These are phyloP conservation scores for Trogon melanurus DNA, from an alignment of 2,113 vertebrate genomes.

Conservation along the genomic window DNA sequence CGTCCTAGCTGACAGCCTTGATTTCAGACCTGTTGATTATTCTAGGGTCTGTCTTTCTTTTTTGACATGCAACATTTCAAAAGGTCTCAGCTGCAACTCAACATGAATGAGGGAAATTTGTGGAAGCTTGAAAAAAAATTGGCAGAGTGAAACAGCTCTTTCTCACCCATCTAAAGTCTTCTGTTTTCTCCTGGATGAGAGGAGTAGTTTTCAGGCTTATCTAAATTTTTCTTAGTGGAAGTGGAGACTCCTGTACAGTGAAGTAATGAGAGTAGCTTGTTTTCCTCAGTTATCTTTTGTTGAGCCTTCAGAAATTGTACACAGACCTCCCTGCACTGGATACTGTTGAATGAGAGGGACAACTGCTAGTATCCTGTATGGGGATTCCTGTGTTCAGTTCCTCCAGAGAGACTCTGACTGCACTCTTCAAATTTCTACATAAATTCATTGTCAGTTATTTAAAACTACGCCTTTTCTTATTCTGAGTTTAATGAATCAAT, in stretches of 20 bases:
- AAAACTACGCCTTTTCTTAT: neutral
- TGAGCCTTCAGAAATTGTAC: neutral
- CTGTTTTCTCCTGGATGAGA: slow-evolving; percentile 28
- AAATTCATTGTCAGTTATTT: neutral
- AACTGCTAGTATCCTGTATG: neutral
- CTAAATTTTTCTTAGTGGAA: slow-evolving; percentile 37
- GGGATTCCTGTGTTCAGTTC: neutral
- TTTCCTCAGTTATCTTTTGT: slow-evolving; percentile 33
- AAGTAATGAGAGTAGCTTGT: slow-evolving; percentile 20
- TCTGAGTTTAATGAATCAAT: neutral
- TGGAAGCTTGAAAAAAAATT: slow-evolving; percentile 28
- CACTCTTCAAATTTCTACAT: neutral
- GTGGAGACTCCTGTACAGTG: slow-evolving; percentile 4
- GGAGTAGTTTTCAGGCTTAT: slow-evolving; percentile 20
- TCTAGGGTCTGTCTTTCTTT: slow-evolving; percentile 19
- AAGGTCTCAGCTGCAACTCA: slow-evolving; percentile 31
- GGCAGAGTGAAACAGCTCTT: slow-evolving; percentile 21
- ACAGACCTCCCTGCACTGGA: neutral
- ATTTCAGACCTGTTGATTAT: slow-evolving; percentile 42
- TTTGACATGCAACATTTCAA: neutral
- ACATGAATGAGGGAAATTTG: neutral
- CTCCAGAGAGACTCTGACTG: neutral
- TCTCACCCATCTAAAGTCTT: neutral
- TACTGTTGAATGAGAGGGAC: neutral
- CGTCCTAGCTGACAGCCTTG: neutral